Evolutionary conservation across 2,113 vertebrate genomes (phyloP).

Genomic region (Boleophthalmus pectinirostris): DNA sequence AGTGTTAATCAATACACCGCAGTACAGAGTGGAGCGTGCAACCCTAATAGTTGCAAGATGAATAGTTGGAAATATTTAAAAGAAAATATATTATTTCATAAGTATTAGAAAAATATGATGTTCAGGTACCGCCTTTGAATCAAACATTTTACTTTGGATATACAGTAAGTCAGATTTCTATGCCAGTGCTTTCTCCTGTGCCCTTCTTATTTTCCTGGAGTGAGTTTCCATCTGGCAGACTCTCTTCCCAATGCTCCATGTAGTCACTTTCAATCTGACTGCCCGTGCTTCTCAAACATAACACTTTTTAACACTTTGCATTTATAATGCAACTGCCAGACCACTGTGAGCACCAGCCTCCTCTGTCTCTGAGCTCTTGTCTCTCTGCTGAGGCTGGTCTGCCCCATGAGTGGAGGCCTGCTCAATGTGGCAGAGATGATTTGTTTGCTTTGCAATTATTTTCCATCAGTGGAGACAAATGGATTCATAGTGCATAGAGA

Average conservation of each 20-base stretch:
- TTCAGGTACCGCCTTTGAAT: too few relatives aligned
- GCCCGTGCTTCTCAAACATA: conserved; percentile 61
- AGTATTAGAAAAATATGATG: too few relatives aligned
- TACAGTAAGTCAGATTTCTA: conserved; percentile 21
- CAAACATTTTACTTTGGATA: too few relatives aligned
- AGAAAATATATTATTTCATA: too few relatives aligned
- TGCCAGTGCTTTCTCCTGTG: conserved; percentile 53
- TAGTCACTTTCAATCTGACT: conserved; percentile 71
- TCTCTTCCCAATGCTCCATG: conserved; percentile 43
- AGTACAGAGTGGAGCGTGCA: neutral
- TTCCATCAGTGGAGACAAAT: conserved; percentile 96
- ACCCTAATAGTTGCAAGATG: neutral
- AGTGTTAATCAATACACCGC: neutral
- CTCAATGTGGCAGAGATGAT: conserved; percentile 89
- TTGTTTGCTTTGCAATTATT: conserved; percentile 99
- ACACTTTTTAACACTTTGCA: conserved; percentile 67
- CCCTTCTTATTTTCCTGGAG: conserved; percentile 67
- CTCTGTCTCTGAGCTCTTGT: conserved; percentile 31
- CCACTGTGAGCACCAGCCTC: conserved; percentile 46
- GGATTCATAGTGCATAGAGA: conserved; percentile 83
- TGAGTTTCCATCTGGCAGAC: conserved; percentile 65
- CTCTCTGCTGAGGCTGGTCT: conserved; percentile 64
- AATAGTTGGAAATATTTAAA: neutral
- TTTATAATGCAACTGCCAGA: conserved; percentile 69
- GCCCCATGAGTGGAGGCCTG: conserved; percentile 80